Evolutionary conservation across 2,113 vertebrate genomes (phyloP).

Genomic region (Clinocottus analis): DNA sequence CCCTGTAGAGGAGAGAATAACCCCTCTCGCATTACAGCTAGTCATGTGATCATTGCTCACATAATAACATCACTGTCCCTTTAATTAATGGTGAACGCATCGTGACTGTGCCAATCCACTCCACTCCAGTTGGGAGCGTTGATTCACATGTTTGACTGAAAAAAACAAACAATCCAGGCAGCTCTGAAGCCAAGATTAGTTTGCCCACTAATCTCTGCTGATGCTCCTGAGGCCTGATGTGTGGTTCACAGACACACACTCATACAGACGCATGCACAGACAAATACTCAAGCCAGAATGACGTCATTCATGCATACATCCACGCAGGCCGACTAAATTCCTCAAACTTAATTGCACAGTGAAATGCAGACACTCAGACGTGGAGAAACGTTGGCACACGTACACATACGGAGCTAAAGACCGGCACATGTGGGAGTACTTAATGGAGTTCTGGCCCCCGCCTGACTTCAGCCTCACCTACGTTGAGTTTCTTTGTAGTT

Average conservation of each 20-base stretch:
- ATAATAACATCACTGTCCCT: not conserved
- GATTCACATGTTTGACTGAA: not conserved
- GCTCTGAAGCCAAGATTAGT: conserved; percentile 12
- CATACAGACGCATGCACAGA: not conserved
- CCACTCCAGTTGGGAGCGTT: not conserved
- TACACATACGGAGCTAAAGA: conserved; percentile 11
- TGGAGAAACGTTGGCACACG: conserved; percentile 10
- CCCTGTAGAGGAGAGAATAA: not conserved
- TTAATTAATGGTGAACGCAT: not conserved
- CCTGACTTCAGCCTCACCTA: conserved; percentile 54
- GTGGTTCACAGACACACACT: not conserved
- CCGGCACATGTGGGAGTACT: conserved; percentile 57
- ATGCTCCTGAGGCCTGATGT: conserved; percentile 19
- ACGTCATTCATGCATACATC: conserved; percentile 8
- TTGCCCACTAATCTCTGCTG: conserved; percentile 24
- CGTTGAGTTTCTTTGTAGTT: conserved; percentile 54
- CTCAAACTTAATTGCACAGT: conserved; percentile 6
- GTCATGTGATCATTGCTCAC: too few relatives aligned
- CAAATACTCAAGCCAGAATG: conserved; percentile 2
- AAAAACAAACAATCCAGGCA: conserved; percentile 29
- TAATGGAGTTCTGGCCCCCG: conserved; percentile 26
- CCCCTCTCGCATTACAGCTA: not conserved
- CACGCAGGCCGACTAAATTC: conserved; percentile 3
- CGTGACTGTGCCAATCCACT: too few relatives aligned
- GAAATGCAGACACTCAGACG: conserved; percentile 26